Conservation (phyloP, 2,797 vertebrate genomes). For the Cossypha polioptera region DNA sequence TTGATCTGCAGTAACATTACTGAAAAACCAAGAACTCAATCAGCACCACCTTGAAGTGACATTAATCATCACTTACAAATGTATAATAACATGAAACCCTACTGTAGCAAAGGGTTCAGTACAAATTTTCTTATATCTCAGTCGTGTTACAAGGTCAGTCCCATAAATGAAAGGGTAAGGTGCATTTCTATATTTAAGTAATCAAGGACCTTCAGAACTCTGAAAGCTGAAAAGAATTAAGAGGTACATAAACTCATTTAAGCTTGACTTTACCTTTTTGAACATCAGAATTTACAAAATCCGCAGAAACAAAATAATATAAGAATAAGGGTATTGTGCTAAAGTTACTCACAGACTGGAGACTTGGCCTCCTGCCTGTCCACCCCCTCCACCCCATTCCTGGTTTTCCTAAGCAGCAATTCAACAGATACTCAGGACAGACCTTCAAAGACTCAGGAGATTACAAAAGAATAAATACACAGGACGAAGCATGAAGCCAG, state of each 20-base stretch:
- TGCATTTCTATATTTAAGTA: neutral
- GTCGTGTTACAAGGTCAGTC: neutral
- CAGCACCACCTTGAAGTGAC: neutral
- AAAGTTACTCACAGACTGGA: neutral
- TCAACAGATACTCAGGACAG: neutral
- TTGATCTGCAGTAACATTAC: neutral
- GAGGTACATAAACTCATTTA: neutral
- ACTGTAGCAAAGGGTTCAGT: neutral
- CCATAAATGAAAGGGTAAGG: neutral
- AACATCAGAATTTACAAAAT: neutral
- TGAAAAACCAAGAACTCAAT: neutral
- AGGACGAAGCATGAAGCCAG: neutral
- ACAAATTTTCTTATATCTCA: neutral
- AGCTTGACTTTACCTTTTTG: neutral
- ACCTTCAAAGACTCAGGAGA: neutral
- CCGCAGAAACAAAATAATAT: neutral
- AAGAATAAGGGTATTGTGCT: neutral
- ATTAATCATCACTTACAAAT: neutral
- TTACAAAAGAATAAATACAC: neutral
- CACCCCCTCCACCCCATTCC: neutral
- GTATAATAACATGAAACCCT: neutral
- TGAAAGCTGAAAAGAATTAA: neutral
- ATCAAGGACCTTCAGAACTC: neutral
- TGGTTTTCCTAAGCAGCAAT: neutral
- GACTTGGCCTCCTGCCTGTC: neutral